Base-by-base conservation (phyloP, 1,140 invertebrate genomes). In the Pogonus chalceus region DNA sequence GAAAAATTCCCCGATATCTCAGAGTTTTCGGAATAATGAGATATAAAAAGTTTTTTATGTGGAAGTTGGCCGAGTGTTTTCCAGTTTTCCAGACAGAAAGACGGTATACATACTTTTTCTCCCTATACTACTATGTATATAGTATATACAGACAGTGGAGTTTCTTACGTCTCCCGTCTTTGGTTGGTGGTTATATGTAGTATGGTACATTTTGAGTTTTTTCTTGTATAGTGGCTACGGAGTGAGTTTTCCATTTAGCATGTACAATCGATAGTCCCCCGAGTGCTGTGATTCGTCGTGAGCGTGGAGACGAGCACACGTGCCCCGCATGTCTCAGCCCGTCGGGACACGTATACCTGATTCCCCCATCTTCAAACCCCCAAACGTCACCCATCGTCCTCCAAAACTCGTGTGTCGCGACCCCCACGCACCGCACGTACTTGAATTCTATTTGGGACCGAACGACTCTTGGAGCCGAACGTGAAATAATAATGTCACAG, bases 1-100 rank as follows among this genome's bases (percentile, higher is more conserved):
- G 37, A 43, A 43, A 43, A 43, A 43, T 43, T 43, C 18, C 18
- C 37, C 37, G 37, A 43, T 43, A 43, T 43, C 37, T 43, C 37
- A 43, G 37, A 43, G 37, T 43, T 43, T 43, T 43, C 37, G 37
- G 37, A 43, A 43, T 43, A 43, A 43, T 43, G 37, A 43, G 37
- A 43, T 43, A 43, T 43, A 43, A 43, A 43, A 43, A 18, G 9
- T 43, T 43, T 43, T 43, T 43, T 43, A 43, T 43, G 37, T 43
- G 37, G 18, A 43, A 43, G 7, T 43, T 43, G 37, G 37, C 7
- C 37, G 18, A 43, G 18, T 43, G 37, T 43, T 43, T 43, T 43
- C 37, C 37, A 43, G 37, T 18, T 4, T 43, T 7, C 37, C 37
- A 43, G 37, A 43, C 37, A 18, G 18, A 43, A 16, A 43, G 9